Base-by-base conservation (phyloP, 1,140 invertebrate species). In the Zaprionus ornatus region DNA sequence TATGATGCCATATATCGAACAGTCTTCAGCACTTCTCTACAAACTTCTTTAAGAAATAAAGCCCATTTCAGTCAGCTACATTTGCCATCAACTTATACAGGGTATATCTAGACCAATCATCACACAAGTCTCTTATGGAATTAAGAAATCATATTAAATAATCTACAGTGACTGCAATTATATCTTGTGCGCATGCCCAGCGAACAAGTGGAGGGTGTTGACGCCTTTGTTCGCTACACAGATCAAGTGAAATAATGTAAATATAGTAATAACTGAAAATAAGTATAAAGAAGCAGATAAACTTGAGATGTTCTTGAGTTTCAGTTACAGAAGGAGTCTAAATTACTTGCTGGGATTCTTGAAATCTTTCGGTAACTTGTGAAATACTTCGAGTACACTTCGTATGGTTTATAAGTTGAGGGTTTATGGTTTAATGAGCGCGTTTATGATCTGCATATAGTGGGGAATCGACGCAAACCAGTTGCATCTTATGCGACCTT, bases 121-220 rank as follows among this genome's bases (percentile, higher is more conserved):
- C 2, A n/a, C 6, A 17, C n/a, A 17, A 45, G 0, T 17, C 40
- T 17, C 40, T 17, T 3, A 17, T 3, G n/a, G 40, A 17, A 88
- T 79, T 80, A 75, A 60, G 77, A 78, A 84, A 77, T 88, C 84
- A 80, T 50, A 82, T 65, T 64, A 17, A 65, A 48, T 25, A n/a
- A n/a, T 35, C 12, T 42, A 42, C 52, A 40, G 61, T 27, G 52
- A 59, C 40, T 59, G 55, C 32, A 55, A 25, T 62, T 48, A 83
- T 17, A 17, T 84, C 76, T 73, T 87, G 88, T 84, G 84, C 81
- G 84, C 84, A 87, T 87, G 78, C 73, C 84, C 80, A 88, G 73
- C 78, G 74, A 55, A 61, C 64, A 66, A 45, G 40, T 45, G 40
- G 40, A 45, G 19, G 15, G n/a, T 45, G 40, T 17, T 45, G 40